Evolutionary conservation across 2,797 vertebrate species (phyloP), one percentile per base, ranked within the genome.

Genomic region (Myiotriccus ornatus): DNA sequence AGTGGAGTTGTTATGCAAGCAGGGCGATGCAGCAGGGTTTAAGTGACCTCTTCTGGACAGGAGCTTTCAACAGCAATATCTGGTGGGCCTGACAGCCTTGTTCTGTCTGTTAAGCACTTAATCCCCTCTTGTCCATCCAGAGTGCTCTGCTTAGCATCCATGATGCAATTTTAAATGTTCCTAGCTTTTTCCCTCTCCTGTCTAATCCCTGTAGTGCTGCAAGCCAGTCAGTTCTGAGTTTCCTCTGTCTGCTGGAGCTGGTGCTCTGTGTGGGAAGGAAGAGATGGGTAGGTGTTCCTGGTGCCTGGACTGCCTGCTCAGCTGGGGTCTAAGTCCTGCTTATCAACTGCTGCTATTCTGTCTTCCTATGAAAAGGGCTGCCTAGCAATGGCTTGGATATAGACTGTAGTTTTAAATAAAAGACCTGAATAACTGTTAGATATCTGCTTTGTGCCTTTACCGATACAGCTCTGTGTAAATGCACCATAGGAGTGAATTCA

Each of bases 61-160:
- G 39, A 82, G 89, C 81, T 73, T 57, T 71, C 77, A 56, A 8
- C 57, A 64, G 84, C 71, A 12, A 0, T 34, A 50, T 4, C 37
- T 90, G 91, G 57, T 91, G 83, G 76, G 79, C 76, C 85, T 50
- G 83, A 47, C 64, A 67, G 85, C 39, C 71, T 73, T 34, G 47
- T 37, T 93, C 78, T 94, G 79, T 39, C 44, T 86, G 91, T 39
- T 96, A 96, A 96, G 89, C 50, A 68, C 79, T 95, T 96, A 96
- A 96, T 96, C 96, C 79, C 82, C 83, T 96, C 90, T 91, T 96
- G 91, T 80, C 64, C 62, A 62, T 64, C 56, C 65, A 60, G 49
- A 6, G 39, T 35, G 46, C 65, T 96, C 62, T 91, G 87, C 17
- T 86, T 93, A 94, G 87, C 65, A 41, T 84, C 87, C 43, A 12